Conservation (phyloP, 2,113 vertebrate genomes). For the Platichthys stellatus region DNA sequence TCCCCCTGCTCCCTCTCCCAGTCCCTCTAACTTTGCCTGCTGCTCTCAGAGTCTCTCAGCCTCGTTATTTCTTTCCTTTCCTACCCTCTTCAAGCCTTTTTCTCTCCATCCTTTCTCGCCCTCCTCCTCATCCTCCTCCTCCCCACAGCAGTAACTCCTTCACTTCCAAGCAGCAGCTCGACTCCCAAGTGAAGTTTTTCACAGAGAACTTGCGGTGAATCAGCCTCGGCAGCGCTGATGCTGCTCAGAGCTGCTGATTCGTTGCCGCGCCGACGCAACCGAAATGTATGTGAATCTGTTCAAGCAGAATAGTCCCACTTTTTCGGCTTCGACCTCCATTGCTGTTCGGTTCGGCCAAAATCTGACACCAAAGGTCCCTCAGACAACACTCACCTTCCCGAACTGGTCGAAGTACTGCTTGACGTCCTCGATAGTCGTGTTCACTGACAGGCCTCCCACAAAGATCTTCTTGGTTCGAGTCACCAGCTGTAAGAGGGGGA, state of each 20-base stretch:
- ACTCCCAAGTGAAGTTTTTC: conserved; percentile 49
- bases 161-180: conserved; percentile 34
- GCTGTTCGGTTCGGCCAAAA: not conserved
- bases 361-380: not conserved
- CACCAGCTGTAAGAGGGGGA: conserved; percentile 88
- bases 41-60: conserved; percentile 60
- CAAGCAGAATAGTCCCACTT: not conserved
- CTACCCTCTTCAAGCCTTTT: conserved; percentile 45
- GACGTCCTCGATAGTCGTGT: conserved; percentile 98
- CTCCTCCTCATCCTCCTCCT: conserved; percentile 30
- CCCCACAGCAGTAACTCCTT: conserved; percentile 63
- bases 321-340: not conserved
- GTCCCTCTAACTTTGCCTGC: conserved; percentile 63
- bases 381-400: conserved; percentile 89
- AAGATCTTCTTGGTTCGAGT: conserved; percentile 99
- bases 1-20: conserved; percentile 23
- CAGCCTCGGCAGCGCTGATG: conserved; percentile 12
- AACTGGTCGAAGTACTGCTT: conserved; percentile 99
- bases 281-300: not conserved
- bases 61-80: conserved; percentile 58
- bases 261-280: conserved; percentile 2
- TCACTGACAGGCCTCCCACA: conserved; percentile 97
- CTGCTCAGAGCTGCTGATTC: conserved; percentile 28
- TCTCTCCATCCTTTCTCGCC: conserved; percentile 46
- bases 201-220: conserved; percentile 32